These are phyloP conservation scores for Crotophaga sulcirostris DNA, from an alignment of 2,113 vertebrate species.

Conservation along the genomic window DNA sequence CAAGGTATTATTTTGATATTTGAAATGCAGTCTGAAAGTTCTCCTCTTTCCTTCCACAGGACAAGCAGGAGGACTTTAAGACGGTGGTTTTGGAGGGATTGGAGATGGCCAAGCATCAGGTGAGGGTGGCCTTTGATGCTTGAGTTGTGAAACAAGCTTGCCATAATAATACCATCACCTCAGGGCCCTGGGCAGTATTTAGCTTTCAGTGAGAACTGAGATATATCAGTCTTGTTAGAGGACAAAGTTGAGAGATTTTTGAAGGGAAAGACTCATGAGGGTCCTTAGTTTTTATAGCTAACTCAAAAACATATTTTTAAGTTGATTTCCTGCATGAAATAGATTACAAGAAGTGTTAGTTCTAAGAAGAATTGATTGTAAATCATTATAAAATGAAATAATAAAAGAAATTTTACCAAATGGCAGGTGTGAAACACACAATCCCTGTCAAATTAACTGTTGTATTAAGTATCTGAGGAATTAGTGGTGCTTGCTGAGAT, in stretches of 20 bases:
- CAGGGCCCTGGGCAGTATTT: conserved; percentile 24
- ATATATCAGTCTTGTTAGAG: not conserved
- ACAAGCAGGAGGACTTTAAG: conserved; percentile 80
- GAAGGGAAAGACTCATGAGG: not conserved
- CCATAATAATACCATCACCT: conserved; percentile 44
- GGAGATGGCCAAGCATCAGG: conserved; percentile 81
- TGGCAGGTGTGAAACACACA: not conserved
- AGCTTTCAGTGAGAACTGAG: conserved; percentile 31
- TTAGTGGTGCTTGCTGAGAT: not conserved
- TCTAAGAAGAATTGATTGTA: not conserved
- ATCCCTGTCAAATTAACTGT: not conserved
- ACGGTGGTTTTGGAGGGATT: conserved; percentile 78
- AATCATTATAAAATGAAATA: not conserved
- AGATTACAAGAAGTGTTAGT: not conserved
- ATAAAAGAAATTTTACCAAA: not conserved
- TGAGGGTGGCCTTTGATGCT: conserved; percentile 79
- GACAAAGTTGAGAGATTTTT: not conserved
- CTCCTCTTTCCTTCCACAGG: conserved; percentile 82
- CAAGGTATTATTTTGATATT: conserved; percentile 12
- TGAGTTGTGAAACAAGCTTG: conserved; percentile 58
- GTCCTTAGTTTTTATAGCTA: not conserved
- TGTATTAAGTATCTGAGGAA: not conserved
- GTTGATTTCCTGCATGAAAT: not conserved
- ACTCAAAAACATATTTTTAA: not conserved
- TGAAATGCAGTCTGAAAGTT: conserved; percentile 76